Evolutionary conservation across 2,888 invertebrate genomes (phyloP).

Genomic region (Mythimna vitellina): DNA sequence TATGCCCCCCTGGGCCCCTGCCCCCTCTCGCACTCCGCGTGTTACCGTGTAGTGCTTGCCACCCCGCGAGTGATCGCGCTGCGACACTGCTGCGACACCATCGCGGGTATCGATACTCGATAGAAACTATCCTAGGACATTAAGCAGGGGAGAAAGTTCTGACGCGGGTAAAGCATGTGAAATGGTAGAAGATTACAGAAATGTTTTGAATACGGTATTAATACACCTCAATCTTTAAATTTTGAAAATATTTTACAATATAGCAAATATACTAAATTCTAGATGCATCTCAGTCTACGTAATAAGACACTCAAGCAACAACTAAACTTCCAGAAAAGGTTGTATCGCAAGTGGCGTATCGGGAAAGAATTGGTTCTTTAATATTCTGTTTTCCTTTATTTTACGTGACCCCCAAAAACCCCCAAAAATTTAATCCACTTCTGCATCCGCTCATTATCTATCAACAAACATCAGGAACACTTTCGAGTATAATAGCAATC

Average conservation of each 20-base stretch:
- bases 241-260: background rate
- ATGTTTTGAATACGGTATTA: background rate
- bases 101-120: slow-evolving; percentile 80
- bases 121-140: slow-evolving; percentile 55
- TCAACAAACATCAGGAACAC: slow-evolving; percentile 48
- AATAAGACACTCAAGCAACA: background rate
- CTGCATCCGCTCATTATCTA: slow-evolving; percentile 30
- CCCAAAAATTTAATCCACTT: slow-evolving; percentile 11
- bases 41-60: slow-evolving; percentile 68
- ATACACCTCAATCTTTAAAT: background rate
- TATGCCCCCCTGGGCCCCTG: slow-evolving; percentile 74
- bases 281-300: background rate
- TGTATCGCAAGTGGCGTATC: too few relatives aligned
- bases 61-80: slow-evolving; percentile 84
- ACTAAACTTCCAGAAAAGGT: background rate
- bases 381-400: slow-evolving; percentile 2
- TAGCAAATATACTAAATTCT: background rate
- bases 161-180: fast-evolving
- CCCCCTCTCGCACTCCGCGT: slow-evolving; percentile 70
- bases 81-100: slow-evolving; percentile 69
- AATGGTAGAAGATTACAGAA: background rate
- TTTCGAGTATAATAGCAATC: slow-evolving; percentile 46
- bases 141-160: background rate
- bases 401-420: background rate
- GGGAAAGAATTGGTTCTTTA: background rate